Base-by-base conservation (phyloP, 2,113 vertebrate genomes). In the Lagopus muta region DNA sequence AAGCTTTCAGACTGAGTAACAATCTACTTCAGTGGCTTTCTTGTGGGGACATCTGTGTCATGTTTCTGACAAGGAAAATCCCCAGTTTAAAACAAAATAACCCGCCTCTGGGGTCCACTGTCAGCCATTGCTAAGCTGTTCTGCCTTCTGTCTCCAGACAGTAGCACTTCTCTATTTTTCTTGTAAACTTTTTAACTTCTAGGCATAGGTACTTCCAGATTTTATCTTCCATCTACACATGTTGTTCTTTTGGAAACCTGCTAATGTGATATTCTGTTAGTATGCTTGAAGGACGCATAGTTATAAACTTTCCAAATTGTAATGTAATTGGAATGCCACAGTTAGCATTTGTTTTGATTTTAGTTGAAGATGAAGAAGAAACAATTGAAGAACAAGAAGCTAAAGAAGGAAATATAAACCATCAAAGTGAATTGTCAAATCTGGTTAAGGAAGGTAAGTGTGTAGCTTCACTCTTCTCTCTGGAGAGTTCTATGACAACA, bases 301-400 rank as follows among this genome's bases (percentile, higher is more conserved):
- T 48, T 77, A 32, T n/a, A 71, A 62, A 8, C 32, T 32, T 71
- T 13, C 45, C 76, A 50, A 85, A 45, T 74, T 67, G 8, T 1
- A 60, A 5, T 77, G 28, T 64, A 6, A 76, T 73, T 89, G 82
- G 83, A 76, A 78, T 83, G 43, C n/a, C 21, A 83, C 69, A 27
- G 25, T 60, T 48, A 88, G 28, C 22, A 21, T 90, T 78, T 95
- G 24, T 58, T 96, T 95, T 81, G 45, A 22, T 95, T 97, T 43
- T 79, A 98, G 98, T 96, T 79, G 96, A 98, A 95, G 99, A 99
- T 97, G 98, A 98, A 95, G 99, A 99, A 83, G 98, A 98, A 95
- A 99, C 99, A 45, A 99, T 99, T 77, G 99, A 98, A 93, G 98
- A 99, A 73, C 98, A 99, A 92, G 99, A 99, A 93, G 96, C 97